Conservation (phyloP, 1,140 invertebrate species). For the Mycetomoellerius zeteki region DNA sequence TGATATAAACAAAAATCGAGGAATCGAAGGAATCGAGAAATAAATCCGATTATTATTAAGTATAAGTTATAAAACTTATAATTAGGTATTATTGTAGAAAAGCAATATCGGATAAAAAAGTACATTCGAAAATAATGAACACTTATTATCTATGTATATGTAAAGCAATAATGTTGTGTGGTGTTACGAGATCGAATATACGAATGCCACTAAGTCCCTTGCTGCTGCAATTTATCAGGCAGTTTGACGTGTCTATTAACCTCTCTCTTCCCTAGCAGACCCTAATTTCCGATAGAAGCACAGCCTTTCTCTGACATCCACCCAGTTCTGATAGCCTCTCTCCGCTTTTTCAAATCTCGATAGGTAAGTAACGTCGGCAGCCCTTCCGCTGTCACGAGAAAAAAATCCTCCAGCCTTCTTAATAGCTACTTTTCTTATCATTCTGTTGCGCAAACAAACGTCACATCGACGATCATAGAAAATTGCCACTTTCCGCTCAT, state of each 20-base stretch:
- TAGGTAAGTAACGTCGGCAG: slow-evolving; percentile 48
- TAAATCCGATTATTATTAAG: too few relatives aligned
- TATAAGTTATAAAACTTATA: too few relatives aligned
- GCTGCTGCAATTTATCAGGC: slow-evolving; percentile 67
- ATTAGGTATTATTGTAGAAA: too few relatives aligned
- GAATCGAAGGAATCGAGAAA: not conserved
- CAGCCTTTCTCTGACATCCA: slow-evolving; percentile 52
- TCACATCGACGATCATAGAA: not conserved
- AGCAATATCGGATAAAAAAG: not conserved
- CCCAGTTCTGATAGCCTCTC: slow-evolving; percentile 48
- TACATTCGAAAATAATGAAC: not conserved
- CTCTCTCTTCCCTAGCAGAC: slow-evolving; percentile 28
- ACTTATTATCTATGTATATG: slow-evolving; percentile 24
- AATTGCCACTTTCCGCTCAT: not conserved
- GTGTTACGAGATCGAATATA: slow-evolving; percentile 29
- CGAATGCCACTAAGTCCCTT: slow-evolving; percentile 26
- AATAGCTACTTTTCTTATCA: slow-evolving; percentile 74
- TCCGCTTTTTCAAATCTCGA: slow-evolving; percentile 4
- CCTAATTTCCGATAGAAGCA: slow-evolving; percentile 72
- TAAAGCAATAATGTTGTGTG: not conserved
- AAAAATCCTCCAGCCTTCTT: slow-evolving; percentile 65
- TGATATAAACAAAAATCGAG: not conserved
- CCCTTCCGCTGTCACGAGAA: slow-evolving; percentile 11
- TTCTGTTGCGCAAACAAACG: slow-evolving; percentile 22
- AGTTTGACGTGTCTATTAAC: slow-evolving; percentile 77